These are phyloP conservation scores for Galaxias olidus DNA, from an alignment of 2,797 vertebrate genomes.

Conservation along the genomic window DNA sequence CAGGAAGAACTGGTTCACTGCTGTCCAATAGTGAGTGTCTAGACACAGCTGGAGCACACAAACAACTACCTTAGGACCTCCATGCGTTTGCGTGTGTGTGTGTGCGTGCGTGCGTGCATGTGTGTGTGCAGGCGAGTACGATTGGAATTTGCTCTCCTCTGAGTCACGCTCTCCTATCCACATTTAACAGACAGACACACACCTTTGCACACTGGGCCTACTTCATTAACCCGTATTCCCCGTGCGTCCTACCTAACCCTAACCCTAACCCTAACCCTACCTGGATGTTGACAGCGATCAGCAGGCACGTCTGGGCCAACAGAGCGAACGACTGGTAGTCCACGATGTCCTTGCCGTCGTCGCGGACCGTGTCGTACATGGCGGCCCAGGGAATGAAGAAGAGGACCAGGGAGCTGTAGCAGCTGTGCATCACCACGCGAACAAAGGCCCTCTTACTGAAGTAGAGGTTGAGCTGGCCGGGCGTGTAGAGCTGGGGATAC, in stretches of 20 bases:
- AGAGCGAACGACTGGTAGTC: conserved; percentile 94
- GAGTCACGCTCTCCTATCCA: no score
- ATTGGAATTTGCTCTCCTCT: no score
- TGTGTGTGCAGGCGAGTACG: neutral
- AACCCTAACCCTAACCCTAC: no score
- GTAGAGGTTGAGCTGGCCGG: conserved; percentile 87
- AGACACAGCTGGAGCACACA: conserved; percentile 80
- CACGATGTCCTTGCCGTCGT: conserved; percentile 86
- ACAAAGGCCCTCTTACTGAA: conserved; percentile 88
- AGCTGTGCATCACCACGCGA: conserved; percentile 82
- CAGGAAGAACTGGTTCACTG: conserved; percentile 89
- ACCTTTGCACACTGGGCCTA: no score
- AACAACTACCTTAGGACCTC: conserved; percentile 7
- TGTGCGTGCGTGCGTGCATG: neutral
- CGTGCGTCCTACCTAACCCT: conserved; percentile 77
- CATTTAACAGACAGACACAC: neutral
- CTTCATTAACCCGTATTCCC: neutral
- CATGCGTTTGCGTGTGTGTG: conserved; percentile 14
- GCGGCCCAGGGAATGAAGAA: conserved; percentile 91
- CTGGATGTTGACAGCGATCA: conserved; percentile 84
- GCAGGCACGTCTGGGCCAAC: conserved; percentile 86
- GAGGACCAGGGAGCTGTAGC: conserved; percentile 92
- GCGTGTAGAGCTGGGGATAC: conserved; percentile 88
- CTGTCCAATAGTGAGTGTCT: conserved; percentile 90
- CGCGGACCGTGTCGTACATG: conserved; percentile 79